A percentile compares a stretch with the other conserved stretches of the same genome.
phyloP scores from a whole-genome alignment of 2,888 invertebrate genomes.

The Philaethria dido region DNA sequence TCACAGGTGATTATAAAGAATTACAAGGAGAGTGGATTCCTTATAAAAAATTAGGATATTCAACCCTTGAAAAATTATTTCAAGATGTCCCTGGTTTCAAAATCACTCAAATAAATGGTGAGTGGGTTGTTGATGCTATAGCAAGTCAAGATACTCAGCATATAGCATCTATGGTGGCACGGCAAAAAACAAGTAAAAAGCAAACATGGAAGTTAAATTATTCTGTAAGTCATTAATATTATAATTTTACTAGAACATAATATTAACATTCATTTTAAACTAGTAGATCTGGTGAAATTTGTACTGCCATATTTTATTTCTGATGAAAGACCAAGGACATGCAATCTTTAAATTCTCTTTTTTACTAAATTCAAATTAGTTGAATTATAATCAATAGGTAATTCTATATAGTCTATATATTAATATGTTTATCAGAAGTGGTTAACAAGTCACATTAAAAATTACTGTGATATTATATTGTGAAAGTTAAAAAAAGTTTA shows the following conservation, averaged over 20 bases:
- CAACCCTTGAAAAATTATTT: constrained; percentile 84
- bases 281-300: too few species aligned
- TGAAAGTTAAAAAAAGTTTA: too few species aligned
- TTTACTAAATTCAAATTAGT: too few species aligned
- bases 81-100: constrained; percentile 83
- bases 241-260: too few species aligned
- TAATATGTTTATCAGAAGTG: too few species aligned
- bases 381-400: too few species aligned
- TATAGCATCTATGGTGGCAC: constrained; percentile 80
- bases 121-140: constrained; percentile 83
- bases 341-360: too few species aligned
- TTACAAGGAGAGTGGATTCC: constrained; percentile 87
- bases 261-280: background rate
- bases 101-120: constrained; percentile 77
- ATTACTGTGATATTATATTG: too few species aligned
- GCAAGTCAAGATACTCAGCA: constrained; percentile 85
- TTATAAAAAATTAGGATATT: constrained; percentile 84
- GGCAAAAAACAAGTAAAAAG: constrained; percentile 75
- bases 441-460: too few species aligned
- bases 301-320: too few species aligned
- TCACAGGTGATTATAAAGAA: constrained; percentile 84
- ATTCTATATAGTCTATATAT: too few species aligned
- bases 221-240: constrained; percentile 52
- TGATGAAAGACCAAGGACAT: too few species aligned
- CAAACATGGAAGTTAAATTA: constrained; percentile 61